Percentiles rank a stretch among this genome's conserved stretches.
These are phyloP conservation scores for Ruditapes philippinarum DNA, from an alignment of 1,140 invertebrate genomes.

Conservation along the genomic window DNA sequence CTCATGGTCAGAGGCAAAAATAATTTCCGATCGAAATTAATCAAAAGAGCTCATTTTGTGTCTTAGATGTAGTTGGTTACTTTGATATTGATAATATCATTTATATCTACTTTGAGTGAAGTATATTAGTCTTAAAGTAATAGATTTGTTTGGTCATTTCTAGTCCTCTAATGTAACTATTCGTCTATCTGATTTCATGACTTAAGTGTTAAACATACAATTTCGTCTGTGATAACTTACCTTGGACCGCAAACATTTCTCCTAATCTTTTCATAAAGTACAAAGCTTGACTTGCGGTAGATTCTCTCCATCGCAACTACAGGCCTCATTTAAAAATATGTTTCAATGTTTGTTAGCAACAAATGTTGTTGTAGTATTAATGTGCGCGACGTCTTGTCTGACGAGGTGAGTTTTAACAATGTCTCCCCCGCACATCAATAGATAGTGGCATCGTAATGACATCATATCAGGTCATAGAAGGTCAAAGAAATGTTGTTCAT, in stretches of 20 bases:
- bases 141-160: background rate
- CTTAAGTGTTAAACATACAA: background rate
- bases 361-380: constrained; percentile 23
- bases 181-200: background rate
- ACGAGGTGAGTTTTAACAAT: constrained; percentile 18
- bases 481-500: background rate
- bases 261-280: background rate
- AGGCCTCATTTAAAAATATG: background rate
- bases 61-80: no score
- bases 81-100: no score
- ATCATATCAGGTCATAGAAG: constrained; percentile 7
- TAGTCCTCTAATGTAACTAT: background rate
- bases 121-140: no score
- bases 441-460: constrained; percentile 5
- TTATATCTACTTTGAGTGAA: no score
- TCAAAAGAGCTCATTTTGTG: no score
- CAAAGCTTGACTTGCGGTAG: background rate
- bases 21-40: no score
- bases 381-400: constrained; percentile 21
- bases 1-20: no score
- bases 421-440: constrained; percentile 36
- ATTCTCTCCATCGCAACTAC: background rate
- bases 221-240: background rate
- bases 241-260: background rate
- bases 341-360: constrained; percentile 5